phyloP scores from a whole-genome alignment of 2,888 invertebrate genomes.

The Eupithecia dodoneata region DNA sequence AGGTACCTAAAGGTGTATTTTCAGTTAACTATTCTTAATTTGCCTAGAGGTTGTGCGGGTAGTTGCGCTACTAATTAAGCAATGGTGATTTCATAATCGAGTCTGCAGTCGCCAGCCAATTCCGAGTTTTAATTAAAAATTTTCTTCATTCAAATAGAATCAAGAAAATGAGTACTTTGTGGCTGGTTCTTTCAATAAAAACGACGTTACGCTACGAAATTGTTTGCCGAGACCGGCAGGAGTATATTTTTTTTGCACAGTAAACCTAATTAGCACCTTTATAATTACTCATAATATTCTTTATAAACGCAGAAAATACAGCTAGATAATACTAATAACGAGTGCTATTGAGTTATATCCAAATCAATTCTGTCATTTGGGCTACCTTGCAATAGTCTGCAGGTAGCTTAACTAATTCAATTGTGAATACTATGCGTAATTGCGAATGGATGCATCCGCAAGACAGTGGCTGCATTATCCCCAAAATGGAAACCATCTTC shows the following conservation, averaged over 20 bases:
- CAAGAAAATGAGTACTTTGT: conserved; percentile 56
- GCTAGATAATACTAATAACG: too few relatives aligned
- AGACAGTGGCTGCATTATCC: too few relatives aligned
- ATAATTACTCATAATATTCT: too few relatives aligned
- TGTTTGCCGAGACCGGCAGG: neutral
- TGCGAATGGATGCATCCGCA: too few relatives aligned
- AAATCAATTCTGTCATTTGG: too few relatives aligned
- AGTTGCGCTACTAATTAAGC: conserved; percentile 46
- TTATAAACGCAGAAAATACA: too few relatives aligned
- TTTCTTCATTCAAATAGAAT: conserved; percentile 55
- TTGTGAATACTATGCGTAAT: too few relatives aligned
- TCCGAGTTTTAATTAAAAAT: conserved; percentile 68
- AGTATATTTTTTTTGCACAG: neutral
- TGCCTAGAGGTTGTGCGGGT: conserved; percentile 3
- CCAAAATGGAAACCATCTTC: too few relatives aligned
- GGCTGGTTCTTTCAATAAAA: conserved; percentile 46
- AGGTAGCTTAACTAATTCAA: too few relatives aligned
- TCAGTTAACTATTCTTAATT: neutral
- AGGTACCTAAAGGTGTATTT: neutral
- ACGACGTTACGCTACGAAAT: conserved; percentile 4
- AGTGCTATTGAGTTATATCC: too few relatives aligned
- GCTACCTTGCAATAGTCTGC: too few relatives aligned
- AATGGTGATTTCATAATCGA: conserved; percentile 59
- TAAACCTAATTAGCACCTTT: neutral
- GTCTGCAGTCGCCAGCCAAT: conserved; percentile 60